Evolutionary conservation across 2,888 invertebrate species (phyloP), one percentile per base, ranked within the genome.

Genomic region (Linnaemya tessellans): DNA sequence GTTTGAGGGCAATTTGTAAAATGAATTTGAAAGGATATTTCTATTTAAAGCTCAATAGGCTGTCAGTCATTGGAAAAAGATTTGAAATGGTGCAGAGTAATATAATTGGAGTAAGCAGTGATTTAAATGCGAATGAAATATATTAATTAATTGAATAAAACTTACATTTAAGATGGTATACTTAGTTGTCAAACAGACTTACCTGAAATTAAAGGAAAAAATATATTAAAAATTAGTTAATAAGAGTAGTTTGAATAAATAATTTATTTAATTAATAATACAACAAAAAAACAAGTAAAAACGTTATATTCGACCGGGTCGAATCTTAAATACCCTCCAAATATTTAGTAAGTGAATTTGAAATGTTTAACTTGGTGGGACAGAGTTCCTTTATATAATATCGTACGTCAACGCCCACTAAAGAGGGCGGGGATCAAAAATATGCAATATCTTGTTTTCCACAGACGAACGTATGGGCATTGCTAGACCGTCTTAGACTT

Each of bases 1-100:
- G 75, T 70, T 54, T 68, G 46, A 65, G 77, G 54, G 77, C 67
- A 82, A 85, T 85, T 82, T 82, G 58, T 71, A 75, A 82, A 82
- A 81, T 82, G 43, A 85, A 74, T 77, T 81, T 84, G 15, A 56
- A 79, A 58, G 38, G 70, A 60, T 79, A 81, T 68, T 58, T 74
- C 43, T 62, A 35, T 51, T 46, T 46, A n/a, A 46, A 20, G 49
- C 58, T 25, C 30, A 65, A 65, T 46, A 41, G 64, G 10, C 60
- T 41, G 35, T 64, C 20, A n/a, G 11, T n/a, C 20, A 30, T 30
- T 30, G 13, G 46, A 5, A 64, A 56, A 56, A 13, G 20, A 15
- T 58, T 49, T 58, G 43, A 13, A 38, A 9, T 35, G 38, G 11
- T 18, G 60, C 22, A 22, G 49, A 18, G 9, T 65, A 18, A 43